These are phyloP conservation scores for Triplophysa yarkandensis DNA, from an alignment of 2,797 vertebrate species.

Conservation along the genomic window DNA sequence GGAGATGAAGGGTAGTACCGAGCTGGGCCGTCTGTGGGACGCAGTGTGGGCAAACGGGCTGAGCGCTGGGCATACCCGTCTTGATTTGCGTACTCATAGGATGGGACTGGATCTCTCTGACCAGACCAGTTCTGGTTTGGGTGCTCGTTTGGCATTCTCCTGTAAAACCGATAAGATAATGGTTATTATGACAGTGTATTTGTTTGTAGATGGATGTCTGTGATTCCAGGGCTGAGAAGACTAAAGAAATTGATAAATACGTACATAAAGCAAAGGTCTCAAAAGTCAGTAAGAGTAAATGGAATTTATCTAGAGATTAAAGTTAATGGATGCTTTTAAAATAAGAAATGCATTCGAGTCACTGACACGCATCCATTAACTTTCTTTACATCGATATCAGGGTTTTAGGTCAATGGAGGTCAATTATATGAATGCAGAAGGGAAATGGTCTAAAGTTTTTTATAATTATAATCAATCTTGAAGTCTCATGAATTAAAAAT, in stretches of 20 bases:
- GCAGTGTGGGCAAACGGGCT: slow-evolving; percentile 36
- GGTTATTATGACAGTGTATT: not conserved
- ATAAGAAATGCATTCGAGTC: not conserved
- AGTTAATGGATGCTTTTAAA: slow-evolving; percentile 19
- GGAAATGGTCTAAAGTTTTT: not conserved
- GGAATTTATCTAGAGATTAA: slow-evolving; percentile 18
- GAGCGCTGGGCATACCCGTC: not conserved
- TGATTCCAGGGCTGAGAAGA: not conserved
- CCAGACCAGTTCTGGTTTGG: slow-evolving; percentile 21
- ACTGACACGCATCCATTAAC: not conserved
- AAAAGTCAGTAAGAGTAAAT: slow-evolving; percentile 3
- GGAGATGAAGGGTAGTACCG: slow-evolving; percentile 69
- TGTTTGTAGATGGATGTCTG: not conserved
- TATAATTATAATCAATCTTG: not conserved
- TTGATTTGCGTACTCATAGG: slow-evolving; percentile 23
- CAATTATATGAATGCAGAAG: not conserved
- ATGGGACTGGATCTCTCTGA: slow-evolving; percentile 17
- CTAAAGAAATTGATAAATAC: not conserved
- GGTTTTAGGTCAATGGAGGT: not conserved
- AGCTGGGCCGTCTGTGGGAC: slow-evolving; percentile 62
- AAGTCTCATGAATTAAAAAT: not conserved
- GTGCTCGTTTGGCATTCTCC: slow-evolving; percentile 43
- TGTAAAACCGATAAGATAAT: slow-evolving; percentile 7
- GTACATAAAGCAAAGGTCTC: not conserved
- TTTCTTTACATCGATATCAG: not conserved